Evolutionary conservation across 2,888 invertebrate species (phyloP).

Genomic region (Mechanitis messenoides): DNA sequence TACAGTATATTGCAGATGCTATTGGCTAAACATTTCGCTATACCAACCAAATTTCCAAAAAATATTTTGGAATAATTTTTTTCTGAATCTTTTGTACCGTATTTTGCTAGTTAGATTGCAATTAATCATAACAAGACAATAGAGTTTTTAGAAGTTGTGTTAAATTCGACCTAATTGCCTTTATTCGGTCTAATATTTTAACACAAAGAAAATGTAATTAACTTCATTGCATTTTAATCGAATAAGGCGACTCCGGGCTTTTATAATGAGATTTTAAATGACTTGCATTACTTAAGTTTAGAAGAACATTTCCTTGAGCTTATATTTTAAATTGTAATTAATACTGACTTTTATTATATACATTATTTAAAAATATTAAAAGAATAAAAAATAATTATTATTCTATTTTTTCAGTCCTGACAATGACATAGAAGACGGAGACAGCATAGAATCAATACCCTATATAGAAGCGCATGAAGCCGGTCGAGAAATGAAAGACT

Average conservation of each 20-base stretch:
- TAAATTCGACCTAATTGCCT: too few relatives aligned
- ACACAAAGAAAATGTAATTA: constrained; percentile 2
- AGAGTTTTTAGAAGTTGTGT: too few relatives aligned
- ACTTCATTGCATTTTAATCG: constrained; percentile 3
- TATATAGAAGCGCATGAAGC: constrained; percentile 74
- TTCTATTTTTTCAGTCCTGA: constrained; percentile 50
- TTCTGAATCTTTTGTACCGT: too few relatives aligned
- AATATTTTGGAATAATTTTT: too few relatives aligned
- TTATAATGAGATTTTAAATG: constrained; percentile 2
- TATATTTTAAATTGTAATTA: too few relatives aligned
- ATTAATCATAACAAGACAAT: too few relatives aligned
- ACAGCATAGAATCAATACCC: constrained; percentile 42
- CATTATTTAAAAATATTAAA: neutral
- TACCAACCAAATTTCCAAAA: too few relatives aligned
- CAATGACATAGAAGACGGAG: constrained; percentile 43
- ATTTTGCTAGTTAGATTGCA: too few relatives aligned
- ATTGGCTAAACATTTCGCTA: too few relatives aligned
- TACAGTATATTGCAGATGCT: too few relatives aligned
- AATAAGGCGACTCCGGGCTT: constrained; percentile 2
- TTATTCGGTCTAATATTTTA: neutral
- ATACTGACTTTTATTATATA: neutral
- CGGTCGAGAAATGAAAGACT: constrained; percentile 60
- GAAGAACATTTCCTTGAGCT: too few relatives aligned
- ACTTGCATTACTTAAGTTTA: neutral
- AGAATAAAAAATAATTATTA: neutral